Percentiles rank a stretch among this genome's conserved stretches.
Conservation (phyloP, 2,797 vertebrate genomes). For the Potorous gilbertii region DNA sequence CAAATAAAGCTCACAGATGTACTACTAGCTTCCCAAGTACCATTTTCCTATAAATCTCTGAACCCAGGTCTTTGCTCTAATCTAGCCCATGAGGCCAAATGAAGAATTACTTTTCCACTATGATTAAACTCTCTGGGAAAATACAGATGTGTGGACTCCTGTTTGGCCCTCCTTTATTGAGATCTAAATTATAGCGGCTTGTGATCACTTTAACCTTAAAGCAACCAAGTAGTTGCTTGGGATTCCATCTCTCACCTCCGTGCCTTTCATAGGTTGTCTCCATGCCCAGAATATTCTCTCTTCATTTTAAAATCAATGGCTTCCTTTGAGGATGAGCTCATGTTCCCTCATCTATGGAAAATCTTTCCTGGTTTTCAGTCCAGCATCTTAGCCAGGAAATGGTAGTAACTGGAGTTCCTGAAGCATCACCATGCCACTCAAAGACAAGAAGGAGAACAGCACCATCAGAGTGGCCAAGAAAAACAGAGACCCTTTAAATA, state of each 20-base stretch:
- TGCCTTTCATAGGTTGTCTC: neutral
- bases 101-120: neutral
- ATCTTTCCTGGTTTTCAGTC: conserved; percentile 82
- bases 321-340: neutral
- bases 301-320: neutral
- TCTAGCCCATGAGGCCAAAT: neutral
- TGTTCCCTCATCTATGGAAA: neutral
- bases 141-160: neutral
- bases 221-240: neutral
- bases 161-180: neutral
- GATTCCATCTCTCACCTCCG: neutral
- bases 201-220: neutral
- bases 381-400: conserved; percentile 89
- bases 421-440: conserved; percentile 88
- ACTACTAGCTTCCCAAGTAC: neutral
- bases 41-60: neutral
- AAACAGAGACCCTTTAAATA: conserved; percentile 95
- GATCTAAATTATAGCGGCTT: neutral
- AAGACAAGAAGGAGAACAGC: conserved; percentile 94
- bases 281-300: neutral
- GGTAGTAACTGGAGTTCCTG: rapidly evolving
- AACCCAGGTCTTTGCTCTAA: neutral
- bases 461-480: conserved; percentile 93
- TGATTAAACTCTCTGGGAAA: neutral
- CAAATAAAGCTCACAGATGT: neutral